Conservation (phyloP, 2,888 invertebrate species). For the Hydraecia micacea region DNA sequence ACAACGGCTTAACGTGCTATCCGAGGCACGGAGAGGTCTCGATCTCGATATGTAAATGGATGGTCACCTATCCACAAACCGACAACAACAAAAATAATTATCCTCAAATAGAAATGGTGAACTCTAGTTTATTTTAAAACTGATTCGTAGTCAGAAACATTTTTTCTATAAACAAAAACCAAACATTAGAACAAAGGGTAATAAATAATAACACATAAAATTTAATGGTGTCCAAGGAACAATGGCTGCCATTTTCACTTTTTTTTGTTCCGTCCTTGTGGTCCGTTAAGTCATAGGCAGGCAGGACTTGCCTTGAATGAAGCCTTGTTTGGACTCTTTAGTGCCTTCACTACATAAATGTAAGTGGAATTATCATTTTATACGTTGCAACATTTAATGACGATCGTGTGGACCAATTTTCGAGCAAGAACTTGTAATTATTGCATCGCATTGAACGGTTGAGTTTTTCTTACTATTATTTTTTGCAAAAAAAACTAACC, state of each 20-base stretch:
- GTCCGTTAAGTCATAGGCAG: slow-evolving; percentile 78
- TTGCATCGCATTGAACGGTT: slow-evolving; percentile 18
- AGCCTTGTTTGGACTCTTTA: slow-evolving; percentile 65
- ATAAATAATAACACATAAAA: slow-evolving; percentile 77
- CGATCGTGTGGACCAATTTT: slow-evolving; percentile 55
- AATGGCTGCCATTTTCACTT: slow-evolving; percentile 78
- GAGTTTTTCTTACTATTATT: neutral
- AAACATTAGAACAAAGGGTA: slow-evolving; percentile 76
- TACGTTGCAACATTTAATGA: slow-evolving; percentile 60
- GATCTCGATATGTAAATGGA: too few species aligned
- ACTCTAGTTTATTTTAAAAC: slow-evolving; percentile 32
- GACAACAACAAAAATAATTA: too few species aligned
- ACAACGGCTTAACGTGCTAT: neutral
- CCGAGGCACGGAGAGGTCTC: neutral
- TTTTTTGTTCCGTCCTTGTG: slow-evolving; percentile 77
- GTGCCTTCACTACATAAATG: slow-evolving; percentile 56
- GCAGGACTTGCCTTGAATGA: slow-evolving; percentile 75
- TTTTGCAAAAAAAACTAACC: neutral
- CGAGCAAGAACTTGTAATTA: slow-evolving; percentile 42
- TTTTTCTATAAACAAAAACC: slow-evolving; percentile 54
- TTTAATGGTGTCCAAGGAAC: slow-evolving; percentile 80
- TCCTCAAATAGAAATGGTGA: slow-evolving; percentile 21
- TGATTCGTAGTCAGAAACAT: slow-evolving; percentile 54
- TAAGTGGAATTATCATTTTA: slow-evolving; percentile 58
- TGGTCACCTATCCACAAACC: too few species aligned